Evolutionary conservation across 23 tunicate species (phyloP).

Genomic region (Botrylloides violaceus): DNA sequence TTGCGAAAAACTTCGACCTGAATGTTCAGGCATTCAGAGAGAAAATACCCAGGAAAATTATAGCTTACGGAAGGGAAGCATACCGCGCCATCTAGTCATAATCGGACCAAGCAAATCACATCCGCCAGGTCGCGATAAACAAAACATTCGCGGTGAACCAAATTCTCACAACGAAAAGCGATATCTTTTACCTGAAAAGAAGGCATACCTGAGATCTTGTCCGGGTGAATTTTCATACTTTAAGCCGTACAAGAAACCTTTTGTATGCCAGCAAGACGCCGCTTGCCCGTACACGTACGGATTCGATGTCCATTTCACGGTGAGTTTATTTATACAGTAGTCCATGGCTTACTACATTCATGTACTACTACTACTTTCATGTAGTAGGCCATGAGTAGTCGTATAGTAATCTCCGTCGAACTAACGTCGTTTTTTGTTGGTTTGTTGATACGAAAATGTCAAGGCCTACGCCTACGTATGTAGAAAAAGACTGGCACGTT

Average conservation of each 20-base stretch:
- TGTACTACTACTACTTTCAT: too few species aligned
- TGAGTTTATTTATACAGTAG: too few species aligned
- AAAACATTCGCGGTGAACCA: not conserved
- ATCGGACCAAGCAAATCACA: conserved; percentile 25
- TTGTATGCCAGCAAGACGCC: not conserved
- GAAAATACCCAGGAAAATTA: conserved; percentile 44
- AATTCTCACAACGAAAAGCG: not conserved
- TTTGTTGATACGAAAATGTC: too few species aligned
- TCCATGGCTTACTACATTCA: too few species aligned
- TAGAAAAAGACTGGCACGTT: too few species aligned
- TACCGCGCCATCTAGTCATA: conserved; percentile 51
- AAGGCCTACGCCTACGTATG: too few species aligned
- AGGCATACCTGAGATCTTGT: conserved; percentile 51
- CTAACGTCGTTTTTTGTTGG: too few species aligned
- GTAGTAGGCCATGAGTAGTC: too few species aligned
- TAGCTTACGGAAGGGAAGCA: conserved; percentile 35
- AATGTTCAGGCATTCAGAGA: conserved; percentile 46
- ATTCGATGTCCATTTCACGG: conserved; percentile 50
- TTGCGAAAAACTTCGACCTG: conserved; percentile 54
- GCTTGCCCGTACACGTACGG: conserved; percentile 37
- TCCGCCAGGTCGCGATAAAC: conserved; percentile 8
- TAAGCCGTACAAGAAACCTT: conserved; percentile 6
- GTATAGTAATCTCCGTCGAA: too few species aligned
- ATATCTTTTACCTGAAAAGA: conserved; percentile 41
- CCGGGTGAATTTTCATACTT: conserved; percentile 47